Conservation (phyloP, 2,797 vertebrate species). For the Limnodromus scolopaceus region DNA sequence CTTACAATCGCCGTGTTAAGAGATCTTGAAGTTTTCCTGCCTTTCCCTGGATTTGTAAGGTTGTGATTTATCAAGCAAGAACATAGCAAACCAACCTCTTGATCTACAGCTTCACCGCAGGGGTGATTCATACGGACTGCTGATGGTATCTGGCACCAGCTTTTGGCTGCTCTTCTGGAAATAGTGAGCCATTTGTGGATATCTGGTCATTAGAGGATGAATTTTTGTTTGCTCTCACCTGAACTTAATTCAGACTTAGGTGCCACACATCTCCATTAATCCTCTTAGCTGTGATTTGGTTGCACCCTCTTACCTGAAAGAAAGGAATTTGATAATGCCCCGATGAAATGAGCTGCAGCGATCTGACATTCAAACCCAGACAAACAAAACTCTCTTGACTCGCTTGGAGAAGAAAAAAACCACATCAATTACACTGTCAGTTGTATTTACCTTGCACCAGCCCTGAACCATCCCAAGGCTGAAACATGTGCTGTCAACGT, state of each 20-base stretch:
- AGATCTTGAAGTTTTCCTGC: background rate
- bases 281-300: constrained; percentile 13
- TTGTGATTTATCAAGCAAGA: background rate
- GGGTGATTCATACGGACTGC: constrained; percentile 5
- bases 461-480: background rate
- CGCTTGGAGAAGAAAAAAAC: background rate
- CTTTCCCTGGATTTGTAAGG: background rate
- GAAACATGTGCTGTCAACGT: background rate
- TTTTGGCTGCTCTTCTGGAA: constrained; percentile 11
- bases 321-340: constrained; percentile 49
- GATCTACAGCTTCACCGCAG: background rate
- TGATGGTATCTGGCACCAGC: background rate
- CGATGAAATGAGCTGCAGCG: background rate
- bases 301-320: constrained; percentile 48
- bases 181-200: background rate
- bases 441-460: background rate
- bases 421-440: constrained; percentile 10
- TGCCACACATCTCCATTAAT: constrained; percentile 53
- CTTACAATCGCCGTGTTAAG: background rate
- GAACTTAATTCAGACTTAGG: constrained; percentile 1
- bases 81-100: background rate
- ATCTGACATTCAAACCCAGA: constrained; percentile 38
- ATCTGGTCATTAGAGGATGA: constrained; percentile 21
- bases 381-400: constrained; percentile 28
- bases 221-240: constrained; percentile 26